Evolutionary conservation across 2,888 invertebrate genomes (phyloP).

Genomic region (Noctua comes): DNA sequence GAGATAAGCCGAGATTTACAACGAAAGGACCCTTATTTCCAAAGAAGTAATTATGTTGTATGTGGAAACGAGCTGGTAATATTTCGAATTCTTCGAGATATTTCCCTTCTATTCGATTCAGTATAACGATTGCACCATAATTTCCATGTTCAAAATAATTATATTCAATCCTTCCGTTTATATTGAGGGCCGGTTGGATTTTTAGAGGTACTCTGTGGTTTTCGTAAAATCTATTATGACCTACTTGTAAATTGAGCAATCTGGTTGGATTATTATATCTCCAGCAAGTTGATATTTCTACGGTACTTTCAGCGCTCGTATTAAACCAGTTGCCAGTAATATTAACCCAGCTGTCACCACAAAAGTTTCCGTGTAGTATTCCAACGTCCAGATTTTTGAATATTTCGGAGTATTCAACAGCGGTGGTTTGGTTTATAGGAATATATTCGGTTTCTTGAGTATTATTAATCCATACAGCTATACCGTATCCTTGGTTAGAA

Average conservation of each 20-base stretch:
- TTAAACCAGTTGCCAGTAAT: conserved; percentile 98
- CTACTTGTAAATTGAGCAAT: conserved; percentile 93
- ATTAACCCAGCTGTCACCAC: conserved; percentile 95
- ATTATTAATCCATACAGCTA: conserved; percentile 97
- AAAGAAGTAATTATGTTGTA: conserved; percentile 97
- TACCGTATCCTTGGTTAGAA: conserved; percentile 96
- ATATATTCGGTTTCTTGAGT: conserved; percentile 94
- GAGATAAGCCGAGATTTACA: conserved; percentile 96
- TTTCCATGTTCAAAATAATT: conserved; percentile 96
- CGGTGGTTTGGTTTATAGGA: conserved; percentile 95
- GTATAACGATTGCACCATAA: conserved; percentile 95
- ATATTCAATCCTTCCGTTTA: conserved; percentile 94
- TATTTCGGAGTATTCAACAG: conserved; percentile 96
- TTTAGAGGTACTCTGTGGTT: conserved; percentile 94
- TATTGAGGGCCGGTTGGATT: conserved; percentile 95
- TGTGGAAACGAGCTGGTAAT: conserved; percentile 92
- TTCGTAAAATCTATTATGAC: conserved; percentile 95
- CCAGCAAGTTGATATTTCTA: conserved; percentile 97
- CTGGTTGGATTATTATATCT: conserved; percentile 87
- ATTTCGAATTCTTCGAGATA: conserved; percentile 95
- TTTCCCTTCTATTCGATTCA: conserved; percentile 92
- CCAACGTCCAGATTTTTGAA: conserved; percentile 96
- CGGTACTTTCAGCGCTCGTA: conserved; percentile 93
- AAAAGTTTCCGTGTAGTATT: conserved; percentile 97
- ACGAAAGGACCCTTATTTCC: conserved; percentile 97